These are phyloP conservation scores for Epistrophella euchroma DNA, from an alignment of 2,888 invertebrate genomes.

Conservation along the genomic window DNA sequence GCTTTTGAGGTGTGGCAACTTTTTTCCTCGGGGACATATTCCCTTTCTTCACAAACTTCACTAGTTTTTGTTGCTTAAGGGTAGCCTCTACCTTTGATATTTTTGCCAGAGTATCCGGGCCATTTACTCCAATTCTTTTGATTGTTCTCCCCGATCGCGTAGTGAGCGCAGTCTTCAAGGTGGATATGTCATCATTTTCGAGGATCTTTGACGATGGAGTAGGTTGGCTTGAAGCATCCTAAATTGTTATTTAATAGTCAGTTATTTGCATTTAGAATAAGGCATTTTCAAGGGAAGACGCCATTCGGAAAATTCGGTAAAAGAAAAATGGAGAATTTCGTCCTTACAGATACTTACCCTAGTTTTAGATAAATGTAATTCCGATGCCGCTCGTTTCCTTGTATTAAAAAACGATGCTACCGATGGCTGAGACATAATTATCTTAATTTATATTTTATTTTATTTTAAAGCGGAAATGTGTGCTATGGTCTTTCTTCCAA, in stretches of 20 bases:
- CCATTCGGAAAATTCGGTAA: neutral
- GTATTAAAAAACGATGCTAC: conserved; percentile 90
- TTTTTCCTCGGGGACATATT: conserved; percentile 82
- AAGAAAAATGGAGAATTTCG: conserved; percentile 56
- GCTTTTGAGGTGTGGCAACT: conserved; percentile 69
- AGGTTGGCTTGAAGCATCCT: conserved; percentile 54
- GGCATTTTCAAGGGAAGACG: neutral
- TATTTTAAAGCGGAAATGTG: neutral
- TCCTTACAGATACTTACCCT: conserved; percentile 83
- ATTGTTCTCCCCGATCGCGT: conserved; percentile 81
- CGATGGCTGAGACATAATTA: conserved; percentile 90
- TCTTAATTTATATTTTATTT: conserved; percentile 56
- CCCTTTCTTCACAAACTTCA: conserved; percentile 83
- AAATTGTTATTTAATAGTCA: conserved; percentile 59
- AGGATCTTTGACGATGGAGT: conserved; percentile 50
- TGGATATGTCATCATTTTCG: conserved; percentile 78
- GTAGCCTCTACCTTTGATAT: conserved; percentile 79
- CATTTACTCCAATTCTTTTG: conserved; percentile 79
- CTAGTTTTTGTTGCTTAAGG: conserved; percentile 81
- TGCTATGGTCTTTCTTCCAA: conserved; percentile 2
- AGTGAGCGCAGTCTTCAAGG: conserved; percentile 77
- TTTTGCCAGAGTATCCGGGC: conserved; percentile 74
- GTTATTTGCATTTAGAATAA: conserved; percentile 68
- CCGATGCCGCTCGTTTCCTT: conserved; percentile 90
- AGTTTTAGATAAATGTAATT: conserved; percentile 85